Conservation (phyloP, 1,140 invertebrate species). For the Gonioctena quinquepunctata region DNA sequence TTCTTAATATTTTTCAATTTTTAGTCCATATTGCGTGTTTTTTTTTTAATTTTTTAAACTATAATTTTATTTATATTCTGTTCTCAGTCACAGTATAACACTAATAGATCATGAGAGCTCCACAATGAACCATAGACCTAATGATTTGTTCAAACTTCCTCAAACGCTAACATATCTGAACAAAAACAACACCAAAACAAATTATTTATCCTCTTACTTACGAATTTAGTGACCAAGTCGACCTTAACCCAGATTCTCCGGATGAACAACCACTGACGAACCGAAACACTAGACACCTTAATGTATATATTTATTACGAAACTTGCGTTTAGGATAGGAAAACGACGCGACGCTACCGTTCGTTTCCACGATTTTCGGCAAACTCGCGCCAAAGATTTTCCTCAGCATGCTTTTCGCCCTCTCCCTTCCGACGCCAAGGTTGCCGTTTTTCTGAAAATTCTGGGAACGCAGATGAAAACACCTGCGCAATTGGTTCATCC, state of each 20-base stretch:
- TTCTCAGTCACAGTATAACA: no score
- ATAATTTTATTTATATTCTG: no score
- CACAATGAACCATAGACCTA: no score
- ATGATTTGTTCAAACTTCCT: no score
- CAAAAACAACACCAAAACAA: neutral
- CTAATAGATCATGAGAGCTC: no score
- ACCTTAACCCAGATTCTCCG: neutral
- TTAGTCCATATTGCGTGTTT: no score
- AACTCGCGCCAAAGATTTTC: constrained; percentile 9
- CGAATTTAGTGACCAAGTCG: neutral
- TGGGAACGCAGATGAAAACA: no score
- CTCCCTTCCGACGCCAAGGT: neutral
- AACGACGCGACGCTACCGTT: constrained; percentile 4
- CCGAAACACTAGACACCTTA: neutral
- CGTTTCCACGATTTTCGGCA: neutral
- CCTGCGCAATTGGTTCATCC: no score
- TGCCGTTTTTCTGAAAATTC: neutral
- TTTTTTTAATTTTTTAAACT: no score
- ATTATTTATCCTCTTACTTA: neutral
- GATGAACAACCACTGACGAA: neutral
- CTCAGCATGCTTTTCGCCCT: neutral
- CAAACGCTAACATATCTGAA: no score
- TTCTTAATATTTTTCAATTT: no score
- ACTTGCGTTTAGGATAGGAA: neutral
- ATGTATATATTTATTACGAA: neutral